Base-by-base conservation (phyloP, 2,888 invertebrate genomes). In the Fragum sueziense region DNA sequence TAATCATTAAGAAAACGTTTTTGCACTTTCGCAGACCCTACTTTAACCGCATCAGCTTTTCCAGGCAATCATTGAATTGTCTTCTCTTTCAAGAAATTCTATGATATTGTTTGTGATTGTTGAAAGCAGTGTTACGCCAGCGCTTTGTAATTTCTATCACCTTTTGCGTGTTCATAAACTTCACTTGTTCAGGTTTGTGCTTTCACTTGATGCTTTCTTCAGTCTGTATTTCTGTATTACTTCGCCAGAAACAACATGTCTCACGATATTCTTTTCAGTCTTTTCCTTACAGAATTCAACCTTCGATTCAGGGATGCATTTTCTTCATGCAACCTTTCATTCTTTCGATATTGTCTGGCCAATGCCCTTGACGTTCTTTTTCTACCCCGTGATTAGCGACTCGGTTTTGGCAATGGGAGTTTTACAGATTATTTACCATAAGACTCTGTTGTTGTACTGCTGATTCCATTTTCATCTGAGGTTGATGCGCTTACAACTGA, bases 1-100 rank as follows among this genome's bases (percentile, higher is more conserved):
- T 69, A 81, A 69, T 80, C 83, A 69, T 77, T 77, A 17, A 83
- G 41, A 4, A 83, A 74, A 25, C 74, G 59, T 52, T 80, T 80
- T 59, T 83, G 76, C 17, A 27, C 27, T 37, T 72, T 79, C 7
- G 20, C 54, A 2, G 69, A 80, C 37, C 73, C 71, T 31, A 73
- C 72, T 61, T 81, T 84, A 11, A 76, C 65, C 1, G 81, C 67
- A 75, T 84, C 76, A 20, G 65, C 74, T 37, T 84, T 82, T 14
- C 79, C 79, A 9, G 76, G 81, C 14, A 76, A 33, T 25, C 61
- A 34, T 33, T 62, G 77, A 78, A 59, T 79, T 81, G 61, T 78
- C 78, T 34, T 80, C 83, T 74, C 77, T 70, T 62, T 80, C 65
- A 22, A 80, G 27, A 71, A 80, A n/a, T 59, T 70, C 41, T n/a